phyloP scores from a whole-genome alignment of 2,888 invertebrate species.

The Tetrapedia diversipes region DNA sequence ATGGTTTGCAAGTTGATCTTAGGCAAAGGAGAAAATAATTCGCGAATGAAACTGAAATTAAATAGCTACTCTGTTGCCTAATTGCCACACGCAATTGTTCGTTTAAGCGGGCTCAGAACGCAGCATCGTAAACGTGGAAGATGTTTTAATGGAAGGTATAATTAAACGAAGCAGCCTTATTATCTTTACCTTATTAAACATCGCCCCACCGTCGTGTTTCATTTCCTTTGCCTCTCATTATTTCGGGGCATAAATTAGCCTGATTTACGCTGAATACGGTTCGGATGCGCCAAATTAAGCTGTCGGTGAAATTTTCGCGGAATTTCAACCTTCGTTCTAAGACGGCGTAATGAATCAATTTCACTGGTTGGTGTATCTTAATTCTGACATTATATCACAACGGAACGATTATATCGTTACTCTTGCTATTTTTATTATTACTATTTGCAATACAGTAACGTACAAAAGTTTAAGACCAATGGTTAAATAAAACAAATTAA shows the following conservation, averaged over 20 bases:
- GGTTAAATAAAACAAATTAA: too few relatives aligned
- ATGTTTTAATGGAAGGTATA: constrained; percentile 33
- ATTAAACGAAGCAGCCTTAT: constrained; percentile 32
- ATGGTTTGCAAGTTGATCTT: too few relatives aligned
- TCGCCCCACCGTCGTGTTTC: constrained; percentile 17
- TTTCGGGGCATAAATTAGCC: constrained; percentile 28
- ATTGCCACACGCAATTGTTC: neutral
- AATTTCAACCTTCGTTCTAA: neutral
- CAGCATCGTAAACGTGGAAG: constrained; percentile 7
- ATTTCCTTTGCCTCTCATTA: constrained; percentile 31
- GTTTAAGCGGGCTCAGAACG: neutral
- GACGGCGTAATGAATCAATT: neutral
- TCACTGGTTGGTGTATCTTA: neutral
- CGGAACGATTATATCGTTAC: too few relatives aligned
- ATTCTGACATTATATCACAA: neutral
- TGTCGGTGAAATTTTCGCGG: neutral
- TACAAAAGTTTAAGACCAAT: too few relatives aligned
- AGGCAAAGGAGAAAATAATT: too few relatives aligned
- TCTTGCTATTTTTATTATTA: too few relatives aligned
- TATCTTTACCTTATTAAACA: constrained; percentile 37
- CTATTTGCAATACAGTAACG: too few relatives aligned
- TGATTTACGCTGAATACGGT: constrained; percentile 9
- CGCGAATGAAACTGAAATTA: too few relatives aligned
- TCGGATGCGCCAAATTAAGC: constrained; percentile 2
- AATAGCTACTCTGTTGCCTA: neutral